Evolutionary conservation across 1,140 invertebrate genomes (phyloP).

Genomic region (Drosophila lowei): DNA sequence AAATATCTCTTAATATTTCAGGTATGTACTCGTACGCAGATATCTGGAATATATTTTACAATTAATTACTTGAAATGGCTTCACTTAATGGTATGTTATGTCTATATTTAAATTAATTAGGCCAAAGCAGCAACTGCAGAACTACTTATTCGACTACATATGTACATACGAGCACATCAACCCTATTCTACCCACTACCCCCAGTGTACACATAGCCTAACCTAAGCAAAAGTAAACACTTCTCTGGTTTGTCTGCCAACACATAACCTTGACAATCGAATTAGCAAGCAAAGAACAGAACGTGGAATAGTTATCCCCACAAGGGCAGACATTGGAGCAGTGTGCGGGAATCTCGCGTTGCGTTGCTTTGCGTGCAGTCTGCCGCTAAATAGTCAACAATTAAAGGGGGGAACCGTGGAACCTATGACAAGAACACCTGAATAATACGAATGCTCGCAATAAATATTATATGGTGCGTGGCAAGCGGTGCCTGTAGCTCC

Average conservation of each 20-base stretch:
- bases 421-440: slow-evolving; percentile 79
- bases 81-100: slow-evolving; percentile 50
- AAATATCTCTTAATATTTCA: slow-evolving; percentile 25
- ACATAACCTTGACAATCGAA: slow-evolving; percentile 70
- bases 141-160: too few species aligned
- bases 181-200: too few species aligned
- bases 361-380: slow-evolving; percentile 66
- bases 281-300: slow-evolving; percentile 42
- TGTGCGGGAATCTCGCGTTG: slow-evolving; percentile 40
- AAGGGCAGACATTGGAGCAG: slow-evolving; percentile 54
- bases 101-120: not conserved
- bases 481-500: slow-evolving; percentile 61
- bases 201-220: not conserved
- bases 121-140: not conserved
- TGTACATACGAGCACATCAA: too few species aligned
- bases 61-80: slow-evolving; percentile 43
- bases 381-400: slow-evolving; percentile 77
- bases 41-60: not conserved
- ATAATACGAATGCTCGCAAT: slow-evolving; percentile 46
- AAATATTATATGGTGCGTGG: slow-evolving; percentile 62
- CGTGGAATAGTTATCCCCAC: slow-evolving; percentile 39
- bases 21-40: slow-evolving; percentile 31
- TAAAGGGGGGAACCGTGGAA: slow-evolving; percentile 56
- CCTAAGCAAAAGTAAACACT: slow-evolving; percentile 23
- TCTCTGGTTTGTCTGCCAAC: slow-evolving; percentile 7